Evolutionary conservation across 2,113 vertebrate species (phyloP).

Genomic region (Perognathus longimembris): DNA sequence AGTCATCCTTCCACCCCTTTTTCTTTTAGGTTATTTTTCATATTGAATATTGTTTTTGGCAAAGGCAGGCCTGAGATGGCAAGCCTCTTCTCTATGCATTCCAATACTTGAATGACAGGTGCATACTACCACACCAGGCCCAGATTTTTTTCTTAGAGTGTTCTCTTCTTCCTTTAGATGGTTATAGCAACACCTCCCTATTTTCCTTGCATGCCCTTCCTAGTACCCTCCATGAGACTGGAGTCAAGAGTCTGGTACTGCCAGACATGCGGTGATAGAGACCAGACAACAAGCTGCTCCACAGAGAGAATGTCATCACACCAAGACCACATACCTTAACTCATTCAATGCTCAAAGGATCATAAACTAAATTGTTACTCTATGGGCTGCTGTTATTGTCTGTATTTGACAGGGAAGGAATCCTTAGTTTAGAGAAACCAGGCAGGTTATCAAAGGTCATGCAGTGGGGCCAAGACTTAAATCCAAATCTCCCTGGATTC

Average conservation of each 20-base stretch:
- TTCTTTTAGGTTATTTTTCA: no score
- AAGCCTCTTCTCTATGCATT: no score
- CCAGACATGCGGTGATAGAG: not conserved
- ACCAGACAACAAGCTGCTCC: not conserved
- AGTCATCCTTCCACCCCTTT: no score
- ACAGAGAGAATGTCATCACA: not conserved
- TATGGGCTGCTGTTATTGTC: not conserved
- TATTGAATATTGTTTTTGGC: no score
- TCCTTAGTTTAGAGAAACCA: not conserved
- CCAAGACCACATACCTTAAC: not conserved
- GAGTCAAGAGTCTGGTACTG: not conserved
- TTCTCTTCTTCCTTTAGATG: not conserved
- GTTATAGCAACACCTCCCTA: not conserved
- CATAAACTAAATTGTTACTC: not conserved
- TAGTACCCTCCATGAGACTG: not conserved
- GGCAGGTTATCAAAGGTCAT: not conserved
- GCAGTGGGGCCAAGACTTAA: not conserved
- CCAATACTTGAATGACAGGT: no score
- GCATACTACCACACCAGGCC: no score
- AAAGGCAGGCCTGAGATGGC: no score
- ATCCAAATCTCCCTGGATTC: not conserved
- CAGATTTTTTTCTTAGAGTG: not conserved
- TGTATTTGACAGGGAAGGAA: not conserved
- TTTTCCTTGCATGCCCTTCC: not conserved
- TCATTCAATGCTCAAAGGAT: not conserved